Percentiles rank a stretch among this genome's conserved stretches.
Conservation (phyloP, 2,113 vertebrate genomes). For the Numida meleagris region DNA sequence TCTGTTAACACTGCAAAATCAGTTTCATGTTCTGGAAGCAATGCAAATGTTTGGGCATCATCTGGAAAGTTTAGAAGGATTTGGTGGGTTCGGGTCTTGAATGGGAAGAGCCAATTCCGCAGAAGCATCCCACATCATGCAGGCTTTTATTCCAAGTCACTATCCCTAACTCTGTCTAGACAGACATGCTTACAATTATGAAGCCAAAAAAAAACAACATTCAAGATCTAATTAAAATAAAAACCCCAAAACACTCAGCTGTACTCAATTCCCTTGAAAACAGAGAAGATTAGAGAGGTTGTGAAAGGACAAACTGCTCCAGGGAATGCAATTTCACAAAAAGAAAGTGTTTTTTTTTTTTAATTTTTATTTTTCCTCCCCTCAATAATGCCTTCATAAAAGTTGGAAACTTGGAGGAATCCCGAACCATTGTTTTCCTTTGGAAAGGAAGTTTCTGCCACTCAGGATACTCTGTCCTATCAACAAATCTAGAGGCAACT, state of each 20-base stretch:
- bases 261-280: background rate
- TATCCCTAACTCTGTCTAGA: background rate
- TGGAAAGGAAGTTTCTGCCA: background rate
- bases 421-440: background rate
- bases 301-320: background rate
- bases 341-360: background rate
- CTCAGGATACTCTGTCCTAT: background rate
- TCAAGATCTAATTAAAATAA: background rate
- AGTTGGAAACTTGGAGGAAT: background rate
- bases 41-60: background rate
- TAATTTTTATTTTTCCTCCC: no score
- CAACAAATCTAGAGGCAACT: background rate
- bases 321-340: background rate
- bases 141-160: background rate
- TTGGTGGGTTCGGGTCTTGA: background rate
- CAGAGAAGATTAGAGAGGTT: background rate
- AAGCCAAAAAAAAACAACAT: background rate
- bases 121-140: background rate
- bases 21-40: background rate
- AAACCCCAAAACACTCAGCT: background rate
- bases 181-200: background rate
- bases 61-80: background rate
- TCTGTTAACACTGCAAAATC: background rate
- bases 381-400: background rate
- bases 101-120: background rate